These are phyloP conservation scores for Hypolimnas misippus DNA, from an alignment of 2,888 invertebrate species.

Conservation along the genomic window DNA sequence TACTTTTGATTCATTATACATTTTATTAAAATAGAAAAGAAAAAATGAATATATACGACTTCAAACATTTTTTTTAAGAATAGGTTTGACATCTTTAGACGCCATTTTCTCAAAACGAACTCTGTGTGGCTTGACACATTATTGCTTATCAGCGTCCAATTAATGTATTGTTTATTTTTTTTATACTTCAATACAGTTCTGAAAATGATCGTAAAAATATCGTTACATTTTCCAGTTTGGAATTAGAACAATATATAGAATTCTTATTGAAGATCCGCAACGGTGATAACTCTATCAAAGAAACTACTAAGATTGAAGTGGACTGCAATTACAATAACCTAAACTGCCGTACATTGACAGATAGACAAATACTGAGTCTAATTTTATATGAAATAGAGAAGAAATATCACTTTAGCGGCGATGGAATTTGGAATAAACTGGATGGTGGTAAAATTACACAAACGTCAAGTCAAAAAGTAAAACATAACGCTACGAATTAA, in stretches of 20 bases:
- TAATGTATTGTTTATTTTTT: too few relatives aligned
- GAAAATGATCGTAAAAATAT: too few relatives aligned
- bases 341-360: constrained; percentile 60
- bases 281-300: constrained; percentile 36
- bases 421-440: constrained; percentile 86
- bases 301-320: constrained; percentile 37
- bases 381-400: constrained; percentile 89
- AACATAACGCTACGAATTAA: constrained; percentile 24
- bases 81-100: too few relatives aligned
- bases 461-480: constrained; percentile 25
- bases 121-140: too few relatives aligned
- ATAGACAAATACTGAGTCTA: constrained; percentile 84
- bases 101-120: too few relatives aligned
- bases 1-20: too few relatives aligned
- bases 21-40: too few relatives aligned
- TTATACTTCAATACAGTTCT: too few relatives aligned
- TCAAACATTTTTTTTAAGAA: too few relatives aligned
- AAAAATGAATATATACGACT: too few relatives aligned
- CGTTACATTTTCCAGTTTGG: constrained; percentile 57
- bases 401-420: constrained; percentile 89
- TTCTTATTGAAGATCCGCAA: constrained; percentile 52
- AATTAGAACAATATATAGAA: constrained; percentile 60
- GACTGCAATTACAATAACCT: constrained; percentile 56
- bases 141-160: too few relatives aligned
- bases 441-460: constrained; percentile 51